Evolutionary conservation across 53 echinoderm and acorn worm genomes (phyloP).

Genomic region (Stichopus horrens): DNA sequence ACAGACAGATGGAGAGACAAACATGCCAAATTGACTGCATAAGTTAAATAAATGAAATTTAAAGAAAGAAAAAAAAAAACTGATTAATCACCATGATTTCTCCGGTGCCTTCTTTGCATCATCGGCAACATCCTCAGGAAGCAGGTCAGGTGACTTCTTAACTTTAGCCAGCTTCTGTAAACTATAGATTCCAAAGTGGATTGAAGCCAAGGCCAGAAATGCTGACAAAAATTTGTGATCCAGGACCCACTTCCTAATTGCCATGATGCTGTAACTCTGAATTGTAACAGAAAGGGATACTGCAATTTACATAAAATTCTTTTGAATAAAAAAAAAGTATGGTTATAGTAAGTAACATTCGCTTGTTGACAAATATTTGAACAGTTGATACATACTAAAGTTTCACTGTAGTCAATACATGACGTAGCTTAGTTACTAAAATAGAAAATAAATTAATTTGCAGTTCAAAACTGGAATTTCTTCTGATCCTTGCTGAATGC

Average conservation of each 20-base stretch:
- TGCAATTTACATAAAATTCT: too few relatives aligned
- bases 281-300: neutral
- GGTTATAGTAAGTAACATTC: too few relatives aligned
- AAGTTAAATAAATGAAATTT: too few relatives aligned
- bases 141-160: slow-evolving; percentile 42
- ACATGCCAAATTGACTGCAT: too few relatives aligned
- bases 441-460: too few relatives aligned
- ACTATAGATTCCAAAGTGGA: slow-evolving; percentile 71
- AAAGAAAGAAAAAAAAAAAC: neutral
- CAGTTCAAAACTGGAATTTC: too few relatives aligned
- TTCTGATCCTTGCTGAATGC: too few relatives aligned
- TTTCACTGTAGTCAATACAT: too few relatives aligned
- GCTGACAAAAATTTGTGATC: slow-evolving; percentile 70
- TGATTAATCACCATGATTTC: neutral
- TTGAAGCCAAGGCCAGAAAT: slow-evolving; percentile 60
- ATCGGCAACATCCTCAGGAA: neutral
- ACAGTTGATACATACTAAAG: too few relatives aligned
- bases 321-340: too few relatives aligned
- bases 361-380: too few relatives aligned
- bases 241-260: slow-evolving; percentile 57
- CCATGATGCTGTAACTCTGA: slow-evolving; percentile 41
- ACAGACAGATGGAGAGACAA: neutral
- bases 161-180: slow-evolving; percentile 63
- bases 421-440: too few relatives aligned
- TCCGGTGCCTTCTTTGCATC: neutral